Evolutionary conservation across 2,797 vertebrate genomes (phyloP), one percentile per base, ranked within the genome.

Genomic region (Tangara arthus): DNA sequence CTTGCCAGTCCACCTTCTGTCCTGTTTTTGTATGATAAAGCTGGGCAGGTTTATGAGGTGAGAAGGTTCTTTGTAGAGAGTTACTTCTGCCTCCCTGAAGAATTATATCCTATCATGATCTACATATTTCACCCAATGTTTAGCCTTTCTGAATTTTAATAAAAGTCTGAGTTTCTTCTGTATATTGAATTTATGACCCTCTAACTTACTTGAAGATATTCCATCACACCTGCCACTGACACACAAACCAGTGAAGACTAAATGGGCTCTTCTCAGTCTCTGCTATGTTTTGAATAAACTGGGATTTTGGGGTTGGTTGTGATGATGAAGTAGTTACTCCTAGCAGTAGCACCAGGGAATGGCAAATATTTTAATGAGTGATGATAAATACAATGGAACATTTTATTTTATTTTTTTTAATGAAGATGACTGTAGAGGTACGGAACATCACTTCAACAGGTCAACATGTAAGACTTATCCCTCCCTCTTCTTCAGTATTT

Each of bases 1-100:
- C 88, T 98, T 44, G 98, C 98, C 42, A 98, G 98, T 17, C 99
- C 99, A 15, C 90, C 98, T 11, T 63, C 98, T 15, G 97, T 98
- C 28, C 75, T 98, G 94, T 99, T 99, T 97, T 98, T 97, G 3
- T 96, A 98, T 66, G 99, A 99, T 95, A 97, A 95, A 88, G 97
- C 98, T 83, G 99, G 99, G 42, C 97, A 97, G 9, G 98, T 99
- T 64, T 99, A 99, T 93, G 98, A 99, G 99, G 99, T 99, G 96
- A 93, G 94, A 94, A 59, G 12, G 35, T 39, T 64, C 41, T 78
- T 60, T 65, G 20, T 21, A 70, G 28, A 35, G 8, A 15, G 30
- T 76, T 82, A 41, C 11, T 89, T 95, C 65, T 80, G 3, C 49
- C 21, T 42, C 11, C 46, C 21, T 52, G 34, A 60, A 77, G 11